Base-by-base conservation (phyloP, 2,888 invertebrate species). In the Celastrina argiolus region DNA sequence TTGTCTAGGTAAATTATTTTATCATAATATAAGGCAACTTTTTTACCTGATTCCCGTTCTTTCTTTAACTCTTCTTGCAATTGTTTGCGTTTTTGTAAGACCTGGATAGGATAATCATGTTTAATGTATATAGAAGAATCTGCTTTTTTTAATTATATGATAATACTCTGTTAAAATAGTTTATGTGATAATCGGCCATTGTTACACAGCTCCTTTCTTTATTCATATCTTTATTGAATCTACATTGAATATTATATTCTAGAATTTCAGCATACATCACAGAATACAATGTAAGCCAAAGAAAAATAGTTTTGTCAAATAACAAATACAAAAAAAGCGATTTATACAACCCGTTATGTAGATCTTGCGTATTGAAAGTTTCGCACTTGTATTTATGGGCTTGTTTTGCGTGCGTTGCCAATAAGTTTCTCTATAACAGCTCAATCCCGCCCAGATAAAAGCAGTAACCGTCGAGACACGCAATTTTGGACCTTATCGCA, bases 321-420 rank as follows among this genome's bases (percentile, higher is more conserved):
- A 31, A 31, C 12, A 14, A 34, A 58, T 28, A 41, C 16, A 42
- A 26, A 65, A 65, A 58, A 42, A 39, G n/a, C 41, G 58, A 65
- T 65, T 65, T 41, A 41, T 65, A 28, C 39, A 56, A 28, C 28
- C 36, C 28, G 58, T 31, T 58, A 41, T 58, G 28, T 58, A 66
- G 64, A 68, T 56, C 66, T 67, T 67, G 66, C 66, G 65, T 71
- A 71, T 72, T 69, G 70, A 68, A 74, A 75, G 72, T 74, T 72
- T 68, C 69, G 70, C 64, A 66, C 68, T 74, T 69, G 70, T 75
- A 74, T 74, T 74, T 74, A 74, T 73, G 70, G 68, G 65, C 70
- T 71, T 73, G 73, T 74, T 75, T 74, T 74, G 74, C 75, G 74
- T 75, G 72, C 74, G 71, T 67, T 70, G 71, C 74, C 74, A 74